Percentiles rank a stretch among this genome's conserved stretches.
Evolutionary conservation across 2,797 vertebrate species (phyloP).

Genomic region (Lagodon rhomboides): DNA sequence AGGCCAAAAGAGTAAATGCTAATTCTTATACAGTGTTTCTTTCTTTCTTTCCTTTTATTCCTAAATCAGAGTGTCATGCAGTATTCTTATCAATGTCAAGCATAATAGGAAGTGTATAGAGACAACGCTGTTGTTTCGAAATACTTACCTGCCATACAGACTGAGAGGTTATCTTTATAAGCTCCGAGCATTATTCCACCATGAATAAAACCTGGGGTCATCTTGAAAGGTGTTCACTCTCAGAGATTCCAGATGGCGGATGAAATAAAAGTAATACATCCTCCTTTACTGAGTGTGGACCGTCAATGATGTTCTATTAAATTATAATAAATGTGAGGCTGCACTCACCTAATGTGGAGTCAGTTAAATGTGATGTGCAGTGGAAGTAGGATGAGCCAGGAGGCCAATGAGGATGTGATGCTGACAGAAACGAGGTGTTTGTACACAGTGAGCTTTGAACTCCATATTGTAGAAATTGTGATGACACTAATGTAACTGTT

Average conservation of each 20-base stretch:
- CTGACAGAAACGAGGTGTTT: not conserved
- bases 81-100: constrained; percentile 20
- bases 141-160: constrained; percentile 22
- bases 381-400: not conserved
- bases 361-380: not conserved
- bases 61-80: not conserved
- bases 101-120: constrained; percentile 22
- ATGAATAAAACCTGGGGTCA: constrained; percentile 37
- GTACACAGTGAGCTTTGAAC: not conserved
- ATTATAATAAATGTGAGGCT: constrained; percentile 21
- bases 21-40: constrained; percentile 1
- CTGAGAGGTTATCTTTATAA: constrained; percentile 29
- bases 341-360: not conserved
- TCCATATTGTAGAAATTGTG: not conserved
- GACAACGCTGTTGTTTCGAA: constrained; percentile 32
- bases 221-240: constrained; percentile 5
- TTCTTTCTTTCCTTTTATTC: not conserved
- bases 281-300: constrained; percentile 10
- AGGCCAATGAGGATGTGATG: not conserved
- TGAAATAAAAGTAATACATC: constrained; percentile 24
- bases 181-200: constrained; percentile 30
- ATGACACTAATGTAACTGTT: not conserved
- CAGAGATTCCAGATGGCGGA: constrained; percentile 23
- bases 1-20: not conserved
- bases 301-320: not conserved